Percentiles rank a stretch among this genome's conserved stretches.
These are phyloP conservation scores for Abrostola tripartita DNA, from an alignment of 2,888 invertebrate genomes.

Conservation along the genomic window DNA sequence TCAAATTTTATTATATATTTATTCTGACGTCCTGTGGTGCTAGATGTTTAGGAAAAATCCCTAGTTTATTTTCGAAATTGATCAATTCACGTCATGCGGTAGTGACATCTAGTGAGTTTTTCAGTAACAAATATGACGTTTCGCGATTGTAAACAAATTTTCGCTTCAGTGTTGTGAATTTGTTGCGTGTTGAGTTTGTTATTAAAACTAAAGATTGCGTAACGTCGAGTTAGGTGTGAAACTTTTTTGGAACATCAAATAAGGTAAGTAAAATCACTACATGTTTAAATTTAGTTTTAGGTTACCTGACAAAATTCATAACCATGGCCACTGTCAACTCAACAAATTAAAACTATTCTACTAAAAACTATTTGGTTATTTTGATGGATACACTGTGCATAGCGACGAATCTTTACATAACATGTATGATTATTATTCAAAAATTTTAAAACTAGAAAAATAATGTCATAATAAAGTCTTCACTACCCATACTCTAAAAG, in stretches of 20 bases:
- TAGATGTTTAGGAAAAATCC: slow-evolving; percentile 77
- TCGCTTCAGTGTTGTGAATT: slow-evolving; percentile 27
- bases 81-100: slow-evolving; percentile 77
- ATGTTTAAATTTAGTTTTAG: slow-evolving; percentile 21
- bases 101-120: slow-evolving; percentile 77
- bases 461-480: too few species aligned
- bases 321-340: background rate
- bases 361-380: slow-evolving; percentile 20
- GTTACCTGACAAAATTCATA: slow-evolving; percentile 24
- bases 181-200: slow-evolving; percentile 34
- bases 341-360: slow-evolving; percentile 2
- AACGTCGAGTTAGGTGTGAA: slow-evolving; percentile 9
- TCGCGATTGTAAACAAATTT: slow-evolving; percentile 69
- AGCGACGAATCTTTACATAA: too few species aligned
- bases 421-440: too few species aligned
- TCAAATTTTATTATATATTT: slow-evolving; percentile 63
- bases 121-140: slow-evolving; percentile 75
- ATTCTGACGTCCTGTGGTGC: slow-evolving; percentile 61
- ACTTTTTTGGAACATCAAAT: background rate
- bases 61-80: slow-evolving; percentile 87
- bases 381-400: background rate
- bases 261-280: slow-evolving; percentile 29
- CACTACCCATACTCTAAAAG: too few species aligned
- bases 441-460: too few species aligned
- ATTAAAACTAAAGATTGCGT: slow-evolving; percentile 32